These are phyloP conservation scores for Hirundichthys speculiger DNA, from an alignment of 2,113 vertebrate species.

Conservation along the genomic window DNA sequence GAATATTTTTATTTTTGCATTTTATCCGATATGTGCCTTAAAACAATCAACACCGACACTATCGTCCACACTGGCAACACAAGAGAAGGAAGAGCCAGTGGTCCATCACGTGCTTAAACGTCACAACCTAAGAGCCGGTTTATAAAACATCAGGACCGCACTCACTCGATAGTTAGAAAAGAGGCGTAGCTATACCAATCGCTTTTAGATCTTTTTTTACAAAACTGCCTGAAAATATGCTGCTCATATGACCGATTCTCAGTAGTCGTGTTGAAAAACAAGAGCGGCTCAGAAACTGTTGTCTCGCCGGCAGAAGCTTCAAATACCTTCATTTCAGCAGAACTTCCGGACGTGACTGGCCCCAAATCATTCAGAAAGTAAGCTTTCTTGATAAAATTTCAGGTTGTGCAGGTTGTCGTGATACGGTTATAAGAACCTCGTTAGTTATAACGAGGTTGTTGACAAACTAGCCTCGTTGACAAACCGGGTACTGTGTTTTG, in stretches of 20 bases:
- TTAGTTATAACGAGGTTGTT: no score
- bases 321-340: background rate
- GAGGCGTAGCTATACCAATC: accelerated
- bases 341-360: background rate
- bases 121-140: background rate
- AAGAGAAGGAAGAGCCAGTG: accelerated
- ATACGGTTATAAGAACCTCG: no score
- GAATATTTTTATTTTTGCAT: no score
- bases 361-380: constrained; percentile 24
- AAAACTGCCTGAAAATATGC: accelerated
- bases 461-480: no score
- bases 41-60: background rate
- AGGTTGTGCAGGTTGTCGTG: background rate
- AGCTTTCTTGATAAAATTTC: background rate
- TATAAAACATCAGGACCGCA: accelerated
- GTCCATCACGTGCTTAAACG: accelerated
- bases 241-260: constrained; percentile 26
- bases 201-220: background rate
- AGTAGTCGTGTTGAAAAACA: background rate
- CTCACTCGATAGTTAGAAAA: accelerated
- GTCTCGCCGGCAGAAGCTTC: background rate
- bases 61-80: constrained; percentile 3
- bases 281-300: background rate
- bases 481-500: no score
- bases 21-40: no score